Evolutionary conservation across 2,113 vertebrate species (phyloP).

Genomic region (Phalacrocorax carbo): DNA sequence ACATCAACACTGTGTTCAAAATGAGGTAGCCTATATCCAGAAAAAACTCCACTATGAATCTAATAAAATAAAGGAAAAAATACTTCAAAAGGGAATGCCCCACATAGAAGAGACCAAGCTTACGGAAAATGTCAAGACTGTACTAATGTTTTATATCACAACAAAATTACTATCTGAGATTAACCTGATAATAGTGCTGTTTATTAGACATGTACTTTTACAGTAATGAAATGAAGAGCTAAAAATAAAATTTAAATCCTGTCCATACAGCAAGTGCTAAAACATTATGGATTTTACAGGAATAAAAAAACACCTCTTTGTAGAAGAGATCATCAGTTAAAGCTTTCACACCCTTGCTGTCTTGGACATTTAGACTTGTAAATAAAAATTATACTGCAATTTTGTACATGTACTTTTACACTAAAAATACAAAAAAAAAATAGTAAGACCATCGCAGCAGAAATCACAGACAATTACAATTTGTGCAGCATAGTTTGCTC

Average conservation of each 20-base stretch:
- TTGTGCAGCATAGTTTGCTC: constrained; percentile 70
- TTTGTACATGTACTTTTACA: background rate
- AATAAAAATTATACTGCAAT: constrained; percentile 22
- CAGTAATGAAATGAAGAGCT: background rate
- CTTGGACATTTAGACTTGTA: background rate
- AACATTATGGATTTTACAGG: background rate
- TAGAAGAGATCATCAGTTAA: constrained; percentile 17
- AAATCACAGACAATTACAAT: constrained; percentile 26
- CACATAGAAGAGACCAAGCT: background rate
- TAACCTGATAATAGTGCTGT: background rate
- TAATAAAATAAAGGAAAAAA: background rate
- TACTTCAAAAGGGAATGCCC: background rate
- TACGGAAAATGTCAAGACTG: background rate
- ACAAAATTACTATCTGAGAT: background rate
- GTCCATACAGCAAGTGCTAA: background rate
- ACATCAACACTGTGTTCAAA: background rate
- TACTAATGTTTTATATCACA: background rate
- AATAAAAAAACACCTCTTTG: background rate
- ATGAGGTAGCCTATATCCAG: background rate
- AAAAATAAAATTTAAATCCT: constrained; percentile 20
- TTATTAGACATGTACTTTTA: background rate
- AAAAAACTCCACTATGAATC: background rate
- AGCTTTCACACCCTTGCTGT: background rate
- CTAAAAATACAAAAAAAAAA: background rate
- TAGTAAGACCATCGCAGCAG: background rate